phyloP scores from a whole-genome alignment of 2,797 vertebrate species.

The Gambusia yucatana region DNA sequence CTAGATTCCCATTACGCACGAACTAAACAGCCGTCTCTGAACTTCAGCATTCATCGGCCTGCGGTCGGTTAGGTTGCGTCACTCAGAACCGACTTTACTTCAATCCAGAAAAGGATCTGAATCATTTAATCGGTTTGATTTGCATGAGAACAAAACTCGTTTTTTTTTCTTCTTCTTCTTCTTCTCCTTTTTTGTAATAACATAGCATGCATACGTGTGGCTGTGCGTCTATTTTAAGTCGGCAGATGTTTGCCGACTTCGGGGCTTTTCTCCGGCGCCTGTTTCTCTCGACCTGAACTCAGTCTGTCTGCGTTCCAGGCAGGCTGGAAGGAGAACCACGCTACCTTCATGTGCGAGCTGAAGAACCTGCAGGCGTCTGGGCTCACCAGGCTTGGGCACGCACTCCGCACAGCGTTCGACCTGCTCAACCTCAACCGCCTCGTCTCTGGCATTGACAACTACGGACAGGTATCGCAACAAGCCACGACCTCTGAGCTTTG shows the following conservation, averaged over 20 bases:
- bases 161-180: too few relatives aligned
- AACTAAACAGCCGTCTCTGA: conserved; percentile 37
- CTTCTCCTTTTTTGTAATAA: conserved; percentile 26
- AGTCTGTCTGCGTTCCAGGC: conserved; percentile 83
- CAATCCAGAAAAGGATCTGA: neutral
- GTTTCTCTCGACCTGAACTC: conserved; percentile 18
- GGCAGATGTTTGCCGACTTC: conserved; percentile 16
- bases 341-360: conserved; percentile 98
- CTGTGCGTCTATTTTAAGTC: conserved; percentile 40
- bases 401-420: conserved; percentile 95
- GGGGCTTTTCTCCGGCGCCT: conserved; percentile 13
- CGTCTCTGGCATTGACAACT: conserved; percentile 99
- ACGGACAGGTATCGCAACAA: conserved; percentile 89
- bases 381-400: conserved; percentile 93
- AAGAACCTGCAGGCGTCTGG: conserved; percentile 98
- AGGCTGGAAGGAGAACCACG: conserved; percentile 98
- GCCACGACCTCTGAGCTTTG: neutral
- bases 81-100: neutral
- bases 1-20: conserved; percentile 46
- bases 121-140: conserved; percentile 25
- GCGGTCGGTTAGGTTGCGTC: neutral
- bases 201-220: conserved; percentile 16
- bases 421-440: conserved; percentile 98
- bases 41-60: conserved; percentile 30
- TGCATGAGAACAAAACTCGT: conserved; percentile 20